phyloP scores from a whole-genome alignment of 1,140 invertebrate species.

The Centruroides sculpturatus region DNA sequence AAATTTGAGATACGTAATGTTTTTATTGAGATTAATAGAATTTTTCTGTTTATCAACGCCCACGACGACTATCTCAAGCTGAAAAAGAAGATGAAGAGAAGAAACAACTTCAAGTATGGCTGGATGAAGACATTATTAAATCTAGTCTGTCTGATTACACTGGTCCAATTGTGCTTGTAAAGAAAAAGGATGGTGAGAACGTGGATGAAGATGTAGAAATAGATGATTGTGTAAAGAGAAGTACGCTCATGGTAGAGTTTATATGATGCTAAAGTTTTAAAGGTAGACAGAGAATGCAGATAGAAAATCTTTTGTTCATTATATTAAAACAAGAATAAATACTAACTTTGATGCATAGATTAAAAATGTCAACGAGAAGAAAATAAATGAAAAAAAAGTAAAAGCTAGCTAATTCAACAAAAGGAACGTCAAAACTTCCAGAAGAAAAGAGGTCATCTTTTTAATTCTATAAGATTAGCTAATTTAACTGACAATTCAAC shows the following conservation, averaged over 20 bases:
- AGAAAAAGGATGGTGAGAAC: no score
- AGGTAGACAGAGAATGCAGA: conserved; percentile 41
- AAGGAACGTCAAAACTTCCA: not conserved
- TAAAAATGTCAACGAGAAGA: conserved; percentile 48
- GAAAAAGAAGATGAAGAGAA: no score
- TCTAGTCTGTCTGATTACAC: no score
- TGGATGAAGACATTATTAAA: no score
- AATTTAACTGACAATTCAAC: not conserved
- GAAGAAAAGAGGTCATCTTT: conserved; percentile 3
- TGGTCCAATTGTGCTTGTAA: no score
- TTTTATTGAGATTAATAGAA: no score
- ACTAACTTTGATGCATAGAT: conserved; percentile 91
- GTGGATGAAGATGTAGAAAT: conserved; percentile 39
- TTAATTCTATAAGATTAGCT: not conserved
- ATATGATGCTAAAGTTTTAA: conserved; percentile 81
- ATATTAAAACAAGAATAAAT: conserved; percentile 76
- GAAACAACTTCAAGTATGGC: no score
- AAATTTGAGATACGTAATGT: no score
- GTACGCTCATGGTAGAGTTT: conserved; percentile 69
- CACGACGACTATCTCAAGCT: no score
- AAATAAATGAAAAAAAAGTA: no score
- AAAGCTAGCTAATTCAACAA: no score
- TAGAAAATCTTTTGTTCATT: conserved; percentile 73
- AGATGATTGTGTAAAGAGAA: conserved; percentile 82
- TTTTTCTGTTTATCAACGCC: no score